phyloP scores from a whole-genome alignment of 2,797 vertebrate genomes.

The Microctenopoma lineatum region DNA sequence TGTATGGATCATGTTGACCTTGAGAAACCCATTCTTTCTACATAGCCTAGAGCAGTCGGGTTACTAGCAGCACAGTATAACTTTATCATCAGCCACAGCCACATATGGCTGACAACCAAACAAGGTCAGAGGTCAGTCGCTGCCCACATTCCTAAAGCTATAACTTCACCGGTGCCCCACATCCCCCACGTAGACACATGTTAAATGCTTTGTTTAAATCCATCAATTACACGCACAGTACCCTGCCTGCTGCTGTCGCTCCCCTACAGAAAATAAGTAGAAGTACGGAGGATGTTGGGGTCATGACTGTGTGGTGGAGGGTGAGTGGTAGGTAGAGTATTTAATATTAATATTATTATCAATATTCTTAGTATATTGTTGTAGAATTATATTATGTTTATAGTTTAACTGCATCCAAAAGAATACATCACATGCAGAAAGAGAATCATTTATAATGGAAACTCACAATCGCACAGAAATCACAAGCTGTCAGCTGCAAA shows the following conservation, averaged over 20 bases:
- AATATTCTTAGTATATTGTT: too few species aligned
- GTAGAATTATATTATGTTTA: too few species aligned
- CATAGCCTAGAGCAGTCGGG: constrained; percentile 1
- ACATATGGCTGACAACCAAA: constrained; percentile 52
- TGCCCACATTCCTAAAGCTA: constrained; percentile 59
- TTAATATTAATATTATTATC: too few species aligned
- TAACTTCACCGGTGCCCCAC: constrained; percentile 24
- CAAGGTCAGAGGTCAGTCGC: constrained; percentile 56
- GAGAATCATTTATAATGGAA: constrained; percentile 40
- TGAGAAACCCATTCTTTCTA: not conserved
- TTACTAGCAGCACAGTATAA: constrained; percentile 43
- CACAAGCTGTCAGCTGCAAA: constrained; percentile 11
- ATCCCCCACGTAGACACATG: constrained; percentile 16
- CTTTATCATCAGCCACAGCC: constrained; percentile 49
- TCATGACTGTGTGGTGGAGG: not conserved
- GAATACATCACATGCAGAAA: not conserved
- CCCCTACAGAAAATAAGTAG: constrained; percentile 42
- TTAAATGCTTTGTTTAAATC: constrained; percentile 51
- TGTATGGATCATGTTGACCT: not conserved
- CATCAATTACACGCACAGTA: constrained; percentile 2
- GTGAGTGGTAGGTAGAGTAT: not conserved
- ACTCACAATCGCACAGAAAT: constrained; percentile 10
- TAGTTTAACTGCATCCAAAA: too few species aligned
- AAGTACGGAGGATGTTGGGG: constrained; percentile 24
- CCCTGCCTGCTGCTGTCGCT: constrained; percentile 23